Conservation (phyloP, 2,888 invertebrate species). For the Tethea ocularis region DNA sequence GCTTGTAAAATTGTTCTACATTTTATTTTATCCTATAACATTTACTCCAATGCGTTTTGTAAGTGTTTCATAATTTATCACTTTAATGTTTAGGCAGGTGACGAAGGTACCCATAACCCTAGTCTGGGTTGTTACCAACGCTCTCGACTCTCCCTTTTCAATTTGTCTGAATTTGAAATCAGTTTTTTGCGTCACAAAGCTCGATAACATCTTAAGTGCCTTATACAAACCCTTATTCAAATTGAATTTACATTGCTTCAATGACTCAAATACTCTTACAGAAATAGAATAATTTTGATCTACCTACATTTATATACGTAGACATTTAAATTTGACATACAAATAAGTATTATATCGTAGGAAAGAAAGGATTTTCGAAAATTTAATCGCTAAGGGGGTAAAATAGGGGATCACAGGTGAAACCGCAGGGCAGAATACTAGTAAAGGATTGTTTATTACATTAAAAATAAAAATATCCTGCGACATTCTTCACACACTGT, state of each 20-base stretch:
- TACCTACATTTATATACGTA: too few relatives aligned
- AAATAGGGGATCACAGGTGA: too few relatives aligned
- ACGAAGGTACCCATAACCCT: constrained; percentile 2
- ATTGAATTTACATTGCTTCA: constrained; percentile 9
- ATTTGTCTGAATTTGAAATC: constrained; percentile 12
- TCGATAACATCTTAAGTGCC: constrained; percentile 11
- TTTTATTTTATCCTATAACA: background rate
- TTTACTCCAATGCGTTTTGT: constrained; percentile 8
- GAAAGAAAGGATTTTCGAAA: too few relatives aligned
- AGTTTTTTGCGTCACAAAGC: constrained; percentile 10
- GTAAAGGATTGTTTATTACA: too few relatives aligned
- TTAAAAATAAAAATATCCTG: too few relatives aligned
- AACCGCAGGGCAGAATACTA: too few relatives aligned
- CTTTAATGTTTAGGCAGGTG: constrained; percentile 7
- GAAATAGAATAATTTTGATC: background rate
- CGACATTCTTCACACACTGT: too few relatives aligned
- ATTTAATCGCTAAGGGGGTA: too few relatives aligned
- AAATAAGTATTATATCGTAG: too few relatives aligned
- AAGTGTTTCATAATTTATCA: constrained; percentile 9
- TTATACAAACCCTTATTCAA: constrained; percentile 12
- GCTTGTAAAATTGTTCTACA: background rate
- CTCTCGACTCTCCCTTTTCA: constrained; percentile 6
- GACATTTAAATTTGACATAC: too few relatives aligned
- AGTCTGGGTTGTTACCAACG: background rate
- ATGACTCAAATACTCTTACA: background rate